Conservation (phyloP, 2,888 invertebrate genomes). For the Pogonocherus hispidulus region DNA sequence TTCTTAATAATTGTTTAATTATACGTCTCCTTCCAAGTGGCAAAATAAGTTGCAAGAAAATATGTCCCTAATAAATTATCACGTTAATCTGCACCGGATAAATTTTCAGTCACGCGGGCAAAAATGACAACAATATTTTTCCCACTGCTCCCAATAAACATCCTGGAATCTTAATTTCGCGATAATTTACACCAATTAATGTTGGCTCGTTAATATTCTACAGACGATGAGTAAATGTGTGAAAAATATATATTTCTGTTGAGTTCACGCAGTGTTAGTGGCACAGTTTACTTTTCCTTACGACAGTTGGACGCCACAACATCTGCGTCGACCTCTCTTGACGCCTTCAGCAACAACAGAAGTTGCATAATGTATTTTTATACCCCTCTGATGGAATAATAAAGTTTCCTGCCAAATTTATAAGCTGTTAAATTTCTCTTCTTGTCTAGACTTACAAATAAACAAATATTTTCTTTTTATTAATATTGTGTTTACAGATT, state of each 20-base stretch:
- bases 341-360: constrained; percentile 36
- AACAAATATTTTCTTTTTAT: background rate
- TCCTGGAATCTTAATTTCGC: constrained; percentile 40
- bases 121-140: constrained; percentile 21
- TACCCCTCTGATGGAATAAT: background rate
- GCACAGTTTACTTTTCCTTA: constrained; percentile 55
- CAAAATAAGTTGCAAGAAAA: background rate
- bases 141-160: constrained; percentile 43
- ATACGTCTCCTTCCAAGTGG: background rate
- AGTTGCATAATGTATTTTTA: constrained; percentile 24
- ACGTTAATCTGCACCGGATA: background rate
- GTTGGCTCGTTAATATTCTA: constrained; percentile 42
- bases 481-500: background rate
- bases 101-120: background rate
- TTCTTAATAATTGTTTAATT: too few relatives aligned
- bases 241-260: constrained; percentile 51
- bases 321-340: constrained; percentile 47
- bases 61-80: background rate
- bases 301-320: constrained; percentile 48
- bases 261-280: constrained; percentile 61
- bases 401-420: background rate
- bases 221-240: constrained; percentile 44
- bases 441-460: background rate
- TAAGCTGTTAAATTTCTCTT: background rate
- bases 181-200: constrained; percentile 46